These are phyloP conservation scores for Notolepis coatsorum DNA, from an alignment of 2,797 vertebrate genomes.

Conservation along the genomic window DNA sequence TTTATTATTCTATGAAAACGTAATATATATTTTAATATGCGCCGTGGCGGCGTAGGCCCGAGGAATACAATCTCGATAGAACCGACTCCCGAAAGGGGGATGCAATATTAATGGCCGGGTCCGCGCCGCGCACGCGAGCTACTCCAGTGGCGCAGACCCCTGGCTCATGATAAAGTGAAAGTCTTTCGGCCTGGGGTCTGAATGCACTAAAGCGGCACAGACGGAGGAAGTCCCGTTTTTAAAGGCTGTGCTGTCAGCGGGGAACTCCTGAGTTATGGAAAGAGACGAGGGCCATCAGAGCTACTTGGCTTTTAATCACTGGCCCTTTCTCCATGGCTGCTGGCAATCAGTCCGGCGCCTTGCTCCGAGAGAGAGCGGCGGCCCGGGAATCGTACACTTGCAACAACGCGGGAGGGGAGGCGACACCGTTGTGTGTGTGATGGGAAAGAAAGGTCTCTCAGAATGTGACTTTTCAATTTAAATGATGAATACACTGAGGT, in stretches of 20 bases:
- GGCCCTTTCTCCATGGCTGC: conserved; percentile 29
- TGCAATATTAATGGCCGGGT: conserved; percentile 81
- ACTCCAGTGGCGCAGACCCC: conserved; percentile 48
- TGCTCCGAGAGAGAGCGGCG: background rate
- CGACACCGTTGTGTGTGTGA: background rate
- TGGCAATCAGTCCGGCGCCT: conserved; percentile 44
- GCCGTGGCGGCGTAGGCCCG: conserved; percentile 33
- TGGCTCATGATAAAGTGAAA: conserved; percentile 74
- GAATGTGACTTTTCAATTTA: too few relatives aligned
- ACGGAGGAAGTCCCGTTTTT: conserved; percentile 48
- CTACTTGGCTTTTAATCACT: conserved; percentile 68
- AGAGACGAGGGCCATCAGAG: conserved; percentile 45
- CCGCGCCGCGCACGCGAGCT: conserved; percentile 24
- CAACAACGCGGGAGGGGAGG: background rate
- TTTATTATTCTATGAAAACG: conserved; percentile 76
- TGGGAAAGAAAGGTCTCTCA: background rate
- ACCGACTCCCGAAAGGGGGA: conserved; percentile 64
- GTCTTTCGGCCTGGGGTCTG: conserved; percentile 60
- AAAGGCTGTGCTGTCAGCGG: conserved; percentile 40
- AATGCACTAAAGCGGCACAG: conserved; percentile 47
- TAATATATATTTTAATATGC: conserved; percentile 75
- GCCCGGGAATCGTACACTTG: background rate
- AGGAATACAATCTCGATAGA: conserved; percentile 73
- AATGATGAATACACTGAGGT: too few relatives aligned
- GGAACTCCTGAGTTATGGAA: conserved; percentile 47